A percentile compares a stretch with the other conserved stretches of the same genome.
phyloP scores from a whole-genome alignment of 2,888 invertebrate genomes.

The Philhelius pedissequus region DNA sequence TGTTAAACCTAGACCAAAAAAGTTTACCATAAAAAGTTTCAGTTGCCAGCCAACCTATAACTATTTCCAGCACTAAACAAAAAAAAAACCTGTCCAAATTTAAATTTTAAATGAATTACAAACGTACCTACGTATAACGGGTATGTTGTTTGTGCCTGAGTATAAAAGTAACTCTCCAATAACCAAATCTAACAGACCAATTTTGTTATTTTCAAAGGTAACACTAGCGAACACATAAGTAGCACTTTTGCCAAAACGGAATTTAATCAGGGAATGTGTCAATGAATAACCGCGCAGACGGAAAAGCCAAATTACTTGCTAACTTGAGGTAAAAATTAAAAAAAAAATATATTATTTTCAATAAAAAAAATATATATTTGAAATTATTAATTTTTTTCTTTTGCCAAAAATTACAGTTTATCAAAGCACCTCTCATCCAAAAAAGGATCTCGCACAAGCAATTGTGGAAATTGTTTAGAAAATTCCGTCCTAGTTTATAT shows the following conservation, averaged over 20 bases:
- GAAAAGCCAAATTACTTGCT: slow-evolving; percentile 76
- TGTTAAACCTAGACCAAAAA: not conserved
- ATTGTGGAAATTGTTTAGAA: slow-evolving; percentile 91
- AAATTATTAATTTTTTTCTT: not conserved
- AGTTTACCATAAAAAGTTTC: not conserved
- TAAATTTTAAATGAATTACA: slow-evolving; percentile 22
- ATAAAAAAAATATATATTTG: not conserved
- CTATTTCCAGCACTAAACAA: not conserved
- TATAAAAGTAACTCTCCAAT: slow-evolving; percentile 46
- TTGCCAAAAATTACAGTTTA: slow-evolving; percentile 82
- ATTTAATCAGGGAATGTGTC: slow-evolving; percentile 73
- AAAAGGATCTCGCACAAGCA: slow-evolving; percentile 91
- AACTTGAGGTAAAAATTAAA: slow-evolving; percentile 75
- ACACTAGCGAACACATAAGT: not conserved
- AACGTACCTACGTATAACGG: slow-evolving; percentile 19
- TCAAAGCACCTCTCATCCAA: slow-evolving; percentile 89
- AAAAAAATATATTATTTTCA: not conserved
- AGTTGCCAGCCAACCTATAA: not conserved
- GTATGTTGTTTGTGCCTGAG: not conserved
- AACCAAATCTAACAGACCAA: slow-evolving; percentile 27
- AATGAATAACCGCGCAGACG: slow-evolving; percentile 77
- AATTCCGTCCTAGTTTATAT: slow-evolving; percentile 90
- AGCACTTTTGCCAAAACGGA: slow-evolving; percentile 32
- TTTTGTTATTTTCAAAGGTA: slow-evolving; percentile 12
- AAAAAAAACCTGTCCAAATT: slow-evolving; percentile 14